A percentile compares a stretch with the other conserved stretches of the same genome.
Evolutionary conservation across 1,140 invertebrate species (phyloP).

Genomic region (Formica selysi): DNA sequence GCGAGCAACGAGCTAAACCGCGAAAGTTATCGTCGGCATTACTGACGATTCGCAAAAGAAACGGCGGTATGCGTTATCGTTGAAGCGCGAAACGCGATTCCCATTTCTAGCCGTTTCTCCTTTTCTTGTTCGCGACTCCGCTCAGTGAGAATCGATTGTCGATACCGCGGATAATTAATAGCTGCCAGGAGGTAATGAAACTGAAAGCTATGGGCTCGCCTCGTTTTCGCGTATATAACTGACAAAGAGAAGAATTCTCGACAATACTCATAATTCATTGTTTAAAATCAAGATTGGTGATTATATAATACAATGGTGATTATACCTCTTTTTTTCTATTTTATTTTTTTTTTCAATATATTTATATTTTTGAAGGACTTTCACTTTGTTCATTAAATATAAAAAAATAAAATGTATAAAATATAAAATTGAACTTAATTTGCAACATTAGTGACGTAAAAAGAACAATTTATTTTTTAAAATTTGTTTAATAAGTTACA

Average conservation of each 20-base stretch:
- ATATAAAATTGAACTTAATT: not conserved
- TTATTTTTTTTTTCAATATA: not conserved
- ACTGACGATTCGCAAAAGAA: constrained; percentile 53
- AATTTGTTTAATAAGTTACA: not conserved
- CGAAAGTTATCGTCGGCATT: constrained; percentile 60
- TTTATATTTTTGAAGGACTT: not conserved
- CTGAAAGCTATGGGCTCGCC: constrained; percentile 15
- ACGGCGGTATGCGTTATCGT: constrained; percentile 45
- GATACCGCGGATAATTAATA: constrained; percentile 42
- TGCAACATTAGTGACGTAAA: not conserved
- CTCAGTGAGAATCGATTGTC: constrained; percentile 45
- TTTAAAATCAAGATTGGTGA: not conserved
- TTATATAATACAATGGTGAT: not conserved
- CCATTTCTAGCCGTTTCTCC: constrained; percentile 23
- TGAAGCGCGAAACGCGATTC: constrained; percentile 28
- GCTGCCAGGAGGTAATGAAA: constrained; percentile 43
- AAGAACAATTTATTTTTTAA: not conserved
- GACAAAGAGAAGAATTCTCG: not conserved
- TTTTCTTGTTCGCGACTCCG: constrained; percentile 35
- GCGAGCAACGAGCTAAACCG: constrained; percentile 59
- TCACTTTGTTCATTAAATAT: not conserved
- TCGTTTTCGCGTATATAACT: constrained; percentile 12
- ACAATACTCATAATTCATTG: constrained; percentile 29
- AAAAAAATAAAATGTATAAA: not conserved
- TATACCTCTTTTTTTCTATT: not conserved